Percentiles rank a stretch among this genome's conserved stretches.
These are phyloP conservation scores for Daubentonia madagascariensis DNA, from an alignment of 2,113 vertebrate genomes.

Conservation along the genomic window DNA sequence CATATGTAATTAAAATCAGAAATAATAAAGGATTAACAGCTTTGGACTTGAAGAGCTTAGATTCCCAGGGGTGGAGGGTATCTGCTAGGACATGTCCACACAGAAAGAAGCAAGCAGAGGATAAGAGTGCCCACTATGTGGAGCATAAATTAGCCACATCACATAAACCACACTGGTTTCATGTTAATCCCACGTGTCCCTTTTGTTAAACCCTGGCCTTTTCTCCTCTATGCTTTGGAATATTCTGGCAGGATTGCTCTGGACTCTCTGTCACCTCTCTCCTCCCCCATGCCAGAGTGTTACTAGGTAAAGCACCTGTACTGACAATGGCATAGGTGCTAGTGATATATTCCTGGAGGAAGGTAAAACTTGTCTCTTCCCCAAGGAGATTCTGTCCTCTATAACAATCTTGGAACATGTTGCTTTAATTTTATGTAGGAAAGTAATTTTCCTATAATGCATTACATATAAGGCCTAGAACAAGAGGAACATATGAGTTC, in stretches of 20 bases:
- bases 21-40: not conserved
- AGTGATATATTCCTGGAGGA: not conserved
- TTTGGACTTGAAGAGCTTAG: not conserved
- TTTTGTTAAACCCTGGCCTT: not conserved
- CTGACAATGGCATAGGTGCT: not conserved
- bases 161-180: not conserved
- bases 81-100: not conserved
- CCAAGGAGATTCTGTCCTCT: not conserved
- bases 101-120: not conserved
- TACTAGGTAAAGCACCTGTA: no score
- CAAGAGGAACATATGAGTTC: not conserved
- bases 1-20: not conserved
- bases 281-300: not conserved
- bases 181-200: not conserved
- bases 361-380: not conserved
- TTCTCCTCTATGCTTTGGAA: not conserved
- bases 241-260: not conserved
- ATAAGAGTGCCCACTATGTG: not conserved
- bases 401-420: not conserved
- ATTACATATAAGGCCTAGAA: not conserved
- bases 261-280: not conserved
- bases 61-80: not conserved
- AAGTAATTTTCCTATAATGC: not conserved
- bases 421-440: not conserved
- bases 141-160: not conserved